Base-by-base conservation (phyloP, 2,113 vertebrate species). In the Syrrhaptes paradoxus region DNA sequence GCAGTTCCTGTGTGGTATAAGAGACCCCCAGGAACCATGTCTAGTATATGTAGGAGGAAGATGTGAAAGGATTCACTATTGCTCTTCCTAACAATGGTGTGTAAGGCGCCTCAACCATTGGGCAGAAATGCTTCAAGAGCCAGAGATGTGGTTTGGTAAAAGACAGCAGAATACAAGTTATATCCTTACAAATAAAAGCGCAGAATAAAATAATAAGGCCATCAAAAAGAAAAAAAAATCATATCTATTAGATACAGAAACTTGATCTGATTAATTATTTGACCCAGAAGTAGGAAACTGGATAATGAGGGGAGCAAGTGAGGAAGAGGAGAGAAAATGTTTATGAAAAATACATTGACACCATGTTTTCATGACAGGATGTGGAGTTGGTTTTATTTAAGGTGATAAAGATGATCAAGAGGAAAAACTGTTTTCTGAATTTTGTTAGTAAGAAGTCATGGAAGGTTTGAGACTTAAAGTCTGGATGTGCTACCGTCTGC, bases 361-460 rank as follows among this genome's bases (percentile, higher is more conserved):
- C 16, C 5, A 2, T 31, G 49, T 59, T 90, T 94, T 84, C 59
- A 31, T 65, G 43, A 48, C 61, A 94, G 59, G 67, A 80, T 80
- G 28, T 77, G 55, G 21, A 93, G 29, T 15, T 52, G 6, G 1
- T 87, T 71, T 80, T 74, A 71, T 74, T 86, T 83, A 63, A 95
- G 65, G 43, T 1, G 67, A 81, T 88, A 94, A 88, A 95, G 65
- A 78, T 76, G 81, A 76, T 65, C 19, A 68, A 94, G 46, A 41
- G 49, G 45, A 63, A 87, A 89, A 67, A 41, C 2, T 49, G 31
- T 26, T 94, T 92, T 71, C 78, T 85, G 43, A 86, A 75, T 89
- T 87, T 84, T 94, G 18, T 81, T 65, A 70, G 66, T 22, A 76
- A 94, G 68, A 74, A 89, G 57, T 94, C 76, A 90, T 90, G 93